Evolutionary conservation across 1,140 invertebrate genomes (phyloP).

Genomic region (Berghia stephanieae): DNA sequence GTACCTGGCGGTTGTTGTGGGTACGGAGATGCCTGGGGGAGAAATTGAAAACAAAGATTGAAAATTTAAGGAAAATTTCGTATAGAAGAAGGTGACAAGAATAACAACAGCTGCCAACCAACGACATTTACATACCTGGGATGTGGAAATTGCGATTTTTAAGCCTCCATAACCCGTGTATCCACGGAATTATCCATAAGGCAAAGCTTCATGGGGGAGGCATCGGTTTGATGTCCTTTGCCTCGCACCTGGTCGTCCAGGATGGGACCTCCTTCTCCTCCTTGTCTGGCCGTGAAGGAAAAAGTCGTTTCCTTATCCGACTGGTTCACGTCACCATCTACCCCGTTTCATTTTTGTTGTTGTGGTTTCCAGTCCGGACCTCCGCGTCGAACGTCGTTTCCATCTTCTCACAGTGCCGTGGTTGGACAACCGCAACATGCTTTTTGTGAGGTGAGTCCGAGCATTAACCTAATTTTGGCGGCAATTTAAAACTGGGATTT

Average conservation of each 20-base stretch:
- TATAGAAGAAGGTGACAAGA: too few species aligned
- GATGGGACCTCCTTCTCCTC: slow-evolving; percentile 60
- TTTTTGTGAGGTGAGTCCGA: too few species aligned
- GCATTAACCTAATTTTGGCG: too few species aligned
- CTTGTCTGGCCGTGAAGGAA: slow-evolving; percentile 32
- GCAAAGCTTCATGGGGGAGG: slow-evolving; percentile 74
- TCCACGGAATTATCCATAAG: slow-evolving; percentile 53
- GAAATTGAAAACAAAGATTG: too few species aligned
- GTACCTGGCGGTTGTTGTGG: too few species aligned
- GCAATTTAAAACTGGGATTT: too few species aligned
- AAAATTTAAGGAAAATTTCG: too few species aligned
- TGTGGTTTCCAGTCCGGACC: slow-evolving; percentile 55
- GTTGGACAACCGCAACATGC: slow-evolving; percentile 60
- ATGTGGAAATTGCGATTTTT: slow-evolving; percentile 54
- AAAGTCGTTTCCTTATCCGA: slow-evolving; percentile 46
- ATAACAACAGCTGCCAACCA: too few species aligned
- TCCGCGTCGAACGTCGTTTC: slow-evolving; percentile 64
- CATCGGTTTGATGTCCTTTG: slow-evolving; percentile 89
- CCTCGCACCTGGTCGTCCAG: slow-evolving; percentile 79
- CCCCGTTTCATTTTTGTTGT: too few species aligned
- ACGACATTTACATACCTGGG: slow-evolving; percentile 55
- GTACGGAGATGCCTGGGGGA: too few species aligned
- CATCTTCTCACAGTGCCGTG: slow-evolving; percentile 59
- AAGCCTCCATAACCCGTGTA: slow-evolving; percentile 45
- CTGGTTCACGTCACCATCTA: too few species aligned